These are phyloP conservation scores for Apotomis capreana DNA, from an alignment of 2,888 invertebrate species.

Conservation along the genomic window DNA sequence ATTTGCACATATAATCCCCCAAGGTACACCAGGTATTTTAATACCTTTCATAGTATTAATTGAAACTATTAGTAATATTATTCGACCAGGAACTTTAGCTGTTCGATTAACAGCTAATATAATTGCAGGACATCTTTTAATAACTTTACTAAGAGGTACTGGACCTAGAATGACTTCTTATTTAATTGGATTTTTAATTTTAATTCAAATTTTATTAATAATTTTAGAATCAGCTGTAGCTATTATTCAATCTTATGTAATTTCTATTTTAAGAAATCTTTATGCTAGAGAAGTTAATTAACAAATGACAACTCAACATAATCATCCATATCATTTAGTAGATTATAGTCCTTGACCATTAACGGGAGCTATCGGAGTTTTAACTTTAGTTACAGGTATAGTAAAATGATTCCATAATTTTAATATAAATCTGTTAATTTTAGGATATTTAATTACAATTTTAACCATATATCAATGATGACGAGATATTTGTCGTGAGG, in stretches of 20 bases:
- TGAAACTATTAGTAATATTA: conserved; percentile 89
- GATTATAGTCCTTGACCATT: conserved; percentile 86
- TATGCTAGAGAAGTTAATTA: conserved; percentile 84
- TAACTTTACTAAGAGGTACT: conserved; percentile 83
- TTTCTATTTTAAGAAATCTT: conserved; percentile 85
- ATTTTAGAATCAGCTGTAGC: conserved; percentile 84
- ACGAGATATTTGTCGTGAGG: conserved; percentile 87
- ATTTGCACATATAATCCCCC: conserved; percentile 87
- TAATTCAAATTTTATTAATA: conserved; percentile 80
- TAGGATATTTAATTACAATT: conserved; percentile 74
- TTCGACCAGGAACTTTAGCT: conserved; percentile 87
- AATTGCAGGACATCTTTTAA: conserved; percentile 88
- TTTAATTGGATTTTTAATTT: conserved; percentile 65
- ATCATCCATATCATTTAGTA: conserved; percentile 86
- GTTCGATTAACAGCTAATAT: conserved; percentile 89
- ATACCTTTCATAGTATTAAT: conserved; percentile 90
- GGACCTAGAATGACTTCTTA: conserved; percentile 56
- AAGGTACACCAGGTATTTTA: conserved; percentile 85
- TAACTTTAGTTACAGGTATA: conserved; percentile 83
- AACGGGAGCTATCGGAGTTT: conserved; percentile 83
- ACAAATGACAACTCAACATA: conserved; percentile 82
- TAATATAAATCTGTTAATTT: conserved; percentile 77
- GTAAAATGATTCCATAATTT: conserved; percentile 85
- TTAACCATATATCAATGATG: conserved; percentile 87
- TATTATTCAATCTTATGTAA: conserved; percentile 86